A percentile compares a stretch with the other conserved stretches of the same genome.
Conservation (phyloP, 2,888 invertebrate species). For the Drosophila parthenogenetica region DNA sequence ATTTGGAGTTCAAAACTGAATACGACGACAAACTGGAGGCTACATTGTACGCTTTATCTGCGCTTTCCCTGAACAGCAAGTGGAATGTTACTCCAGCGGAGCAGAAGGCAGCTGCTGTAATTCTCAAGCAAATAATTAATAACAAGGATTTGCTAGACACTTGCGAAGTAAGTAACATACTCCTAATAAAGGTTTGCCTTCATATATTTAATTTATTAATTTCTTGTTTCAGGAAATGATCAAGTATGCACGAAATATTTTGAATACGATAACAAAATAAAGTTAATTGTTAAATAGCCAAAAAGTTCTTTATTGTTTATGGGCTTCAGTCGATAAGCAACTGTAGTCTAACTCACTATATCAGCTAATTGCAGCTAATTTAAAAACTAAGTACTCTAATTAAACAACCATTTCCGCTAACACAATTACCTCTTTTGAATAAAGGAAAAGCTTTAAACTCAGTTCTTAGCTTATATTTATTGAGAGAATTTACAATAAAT, state of each 20-base stretch:
- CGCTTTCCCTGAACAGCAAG: constrained; percentile 47
- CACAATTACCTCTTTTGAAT: background rate
- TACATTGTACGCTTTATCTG: constrained; percentile 63
- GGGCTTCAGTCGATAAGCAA: too few species aligned
- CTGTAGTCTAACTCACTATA: too few species aligned
- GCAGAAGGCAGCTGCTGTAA: constrained; percentile 29
- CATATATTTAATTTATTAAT: background rate
- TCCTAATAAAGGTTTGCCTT: too few species aligned
- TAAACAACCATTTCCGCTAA: background rate
- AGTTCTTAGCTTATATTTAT: constrained; percentile 20
- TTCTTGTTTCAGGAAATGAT: constrained; percentile 55
- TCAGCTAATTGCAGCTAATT: too few species aligned
- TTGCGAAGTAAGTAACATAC: constrained; percentile 49
- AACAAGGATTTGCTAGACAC: constrained; percentile 48
- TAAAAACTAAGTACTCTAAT: too few species aligned
- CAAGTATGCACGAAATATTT: constrained; percentile 33
- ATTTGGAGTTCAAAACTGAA: constrained; percentile 51
- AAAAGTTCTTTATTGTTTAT: background rate
- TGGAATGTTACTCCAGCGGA: constrained; percentile 35
- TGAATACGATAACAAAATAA: constrained; percentile 37
- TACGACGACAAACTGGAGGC: constrained; percentile 69
- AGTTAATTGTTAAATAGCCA: background rate
- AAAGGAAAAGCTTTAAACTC: background rate
- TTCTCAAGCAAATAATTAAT: constrained; percentile 46
- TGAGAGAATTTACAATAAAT: constrained; percentile 19